Evolutionary conservation across 2,888 invertebrate genomes (phyloP).

Genomic region (Noctua fimbriata): DNA sequence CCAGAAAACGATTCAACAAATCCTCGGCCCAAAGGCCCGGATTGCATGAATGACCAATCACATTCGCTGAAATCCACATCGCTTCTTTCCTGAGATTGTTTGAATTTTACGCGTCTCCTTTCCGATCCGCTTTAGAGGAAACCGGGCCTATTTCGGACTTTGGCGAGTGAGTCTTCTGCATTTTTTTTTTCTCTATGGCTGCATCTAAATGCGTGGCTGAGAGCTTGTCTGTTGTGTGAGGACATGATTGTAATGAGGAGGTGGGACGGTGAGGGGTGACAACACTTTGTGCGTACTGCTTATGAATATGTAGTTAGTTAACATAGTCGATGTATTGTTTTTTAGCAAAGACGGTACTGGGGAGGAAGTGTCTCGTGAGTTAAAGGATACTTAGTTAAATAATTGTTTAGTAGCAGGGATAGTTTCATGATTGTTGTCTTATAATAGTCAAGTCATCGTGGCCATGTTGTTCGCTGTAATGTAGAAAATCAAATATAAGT

Average conservation of each 20-base stretch:
- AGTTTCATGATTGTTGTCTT: background rate
- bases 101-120: background rate
- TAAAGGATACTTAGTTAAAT: background rate
- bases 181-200: background rate
- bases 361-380: background rate
- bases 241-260: slow-evolving; percentile 44
- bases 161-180: slow-evolving; percentile 24
- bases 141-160: background rate
- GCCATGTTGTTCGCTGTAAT: background rate
- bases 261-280: slow-evolving; percentile 28
- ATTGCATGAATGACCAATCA: background rate
- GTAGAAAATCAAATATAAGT: background rate
- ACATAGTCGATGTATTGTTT: slow-evolving; percentile 22
- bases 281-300: background rate
- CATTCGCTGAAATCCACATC: background rate
- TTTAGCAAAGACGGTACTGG: background rate
- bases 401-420: background rate
- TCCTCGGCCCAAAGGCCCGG: background rate
- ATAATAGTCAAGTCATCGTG: background rate
- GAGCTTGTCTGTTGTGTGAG: slow-evolving; percentile 59
- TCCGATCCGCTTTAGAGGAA: background rate
- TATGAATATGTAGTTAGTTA: slow-evolving; percentile 2
- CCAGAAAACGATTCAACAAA: background rate
- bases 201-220: slow-evolving; percentile 25
- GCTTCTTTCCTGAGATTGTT: background rate